phyloP scores from a whole-genome alignment of 2,797 vertebrate genomes.

The Borostomias antarcticus region DNA sequence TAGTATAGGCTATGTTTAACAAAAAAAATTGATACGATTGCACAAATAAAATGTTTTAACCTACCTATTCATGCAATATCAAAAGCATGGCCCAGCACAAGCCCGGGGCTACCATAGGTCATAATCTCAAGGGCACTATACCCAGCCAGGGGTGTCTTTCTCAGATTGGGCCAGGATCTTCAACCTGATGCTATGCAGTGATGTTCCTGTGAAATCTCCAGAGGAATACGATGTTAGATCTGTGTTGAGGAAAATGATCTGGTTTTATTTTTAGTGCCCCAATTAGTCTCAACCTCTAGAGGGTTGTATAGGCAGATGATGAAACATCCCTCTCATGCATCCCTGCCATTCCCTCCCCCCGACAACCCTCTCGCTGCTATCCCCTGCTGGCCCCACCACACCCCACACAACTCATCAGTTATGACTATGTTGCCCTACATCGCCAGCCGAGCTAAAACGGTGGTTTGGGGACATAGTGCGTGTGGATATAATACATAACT shows the following conservation, averaged over 20 bases:
- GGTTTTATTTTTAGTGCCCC: slow-evolving; percentile 68
- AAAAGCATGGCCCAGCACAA: no score
- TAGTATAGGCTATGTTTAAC: no score
- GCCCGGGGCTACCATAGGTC: no score
- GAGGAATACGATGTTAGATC: slow-evolving; percentile 59
- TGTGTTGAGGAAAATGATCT: slow-evolving; percentile 66
- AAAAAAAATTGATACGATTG: no score
- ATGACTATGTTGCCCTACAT: slow-evolving; percentile 52
- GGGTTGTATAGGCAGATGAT: slow-evolving; percentile 58
- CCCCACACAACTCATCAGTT: slow-evolving; percentile 58
- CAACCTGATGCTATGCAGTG: slow-evolving; percentile 43
- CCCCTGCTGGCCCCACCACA: slow-evolving; percentile 59
- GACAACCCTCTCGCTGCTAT: not conserved
- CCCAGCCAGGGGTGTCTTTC: slow-evolving; percentile 30
- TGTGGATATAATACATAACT: slow-evolving; percentile 37
- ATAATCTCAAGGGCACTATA: no score
- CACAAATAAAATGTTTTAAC: no score
- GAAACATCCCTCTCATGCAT: slow-evolving; percentile 47
- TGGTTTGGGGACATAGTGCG: slow-evolving; percentile 37
- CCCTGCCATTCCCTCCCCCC: slow-evolving; percentile 20
- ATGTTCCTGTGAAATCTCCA: slow-evolving; percentile 38
- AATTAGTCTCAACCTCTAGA: slow-evolving; percentile 70
- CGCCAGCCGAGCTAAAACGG: slow-evolving; percentile 39
- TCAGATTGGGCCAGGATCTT: slow-evolving; percentile 39
- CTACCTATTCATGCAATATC: no score